phyloP scores from a whole-genome alignment of 2,113 vertebrate species.

The sheep (Ovis aries) region ARS-UI_Ramb_v3.0 NC_056057.1:78569501-78570000 shows the following conservation, averaged over 20 bases:
- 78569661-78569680: not conserved
- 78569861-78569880: not conserved
- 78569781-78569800: not conserved
- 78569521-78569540: not conserved
- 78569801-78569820: not conserved
- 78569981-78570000: not conserved
- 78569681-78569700: not conserved
- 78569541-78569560: not conserved
- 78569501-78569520: not conserved
- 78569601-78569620: not conserved
- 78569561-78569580: not conserved
- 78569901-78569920: not conserved
- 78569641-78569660: not conserved
- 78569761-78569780: not conserved
- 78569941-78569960: not conserved
- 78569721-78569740: not conserved
- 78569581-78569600: not conserved
- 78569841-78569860: not conserved
- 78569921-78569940: not conserved
- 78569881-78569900: not conserved
- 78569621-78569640: not conserved
- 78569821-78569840: not conserved
- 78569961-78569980: not conserved
- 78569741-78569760: not conserved
- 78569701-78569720: not conserved